These are phyloP conservation scores for Nanorana parkeri DNA, from an alignment of 2,113 vertebrate species.

Conservation along the genomic window DNA sequence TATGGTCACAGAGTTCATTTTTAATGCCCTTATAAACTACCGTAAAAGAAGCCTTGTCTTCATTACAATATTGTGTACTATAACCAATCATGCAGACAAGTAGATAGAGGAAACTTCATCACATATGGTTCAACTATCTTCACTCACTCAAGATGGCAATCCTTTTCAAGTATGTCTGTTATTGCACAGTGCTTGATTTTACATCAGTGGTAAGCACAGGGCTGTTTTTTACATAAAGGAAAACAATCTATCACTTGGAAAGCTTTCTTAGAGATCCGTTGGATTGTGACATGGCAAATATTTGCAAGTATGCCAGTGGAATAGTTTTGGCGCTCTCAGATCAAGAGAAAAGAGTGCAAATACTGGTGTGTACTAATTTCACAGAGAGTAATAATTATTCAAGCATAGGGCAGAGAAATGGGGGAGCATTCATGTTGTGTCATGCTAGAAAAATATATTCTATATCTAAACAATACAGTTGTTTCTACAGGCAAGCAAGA, in stretches of 20 bases:
- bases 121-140: too few species aligned
- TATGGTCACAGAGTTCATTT: too few species aligned
- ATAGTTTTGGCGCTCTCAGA: not conserved
- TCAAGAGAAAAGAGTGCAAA: not conserved
- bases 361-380: not conserved
- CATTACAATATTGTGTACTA: too few species aligned
- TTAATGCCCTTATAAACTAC: too few species aligned
- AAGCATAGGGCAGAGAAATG: not conserved
- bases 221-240: conserved; percentile 1
- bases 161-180: not conserved
- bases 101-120: not conserved
- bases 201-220: not conserved
- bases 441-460: too few species aligned
- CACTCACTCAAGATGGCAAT: not conserved
- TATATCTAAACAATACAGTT: too few species aligned
- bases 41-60: too few species aligned
- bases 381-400: not conserved
- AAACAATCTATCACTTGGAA: conserved; percentile 5
- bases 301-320: not conserved
- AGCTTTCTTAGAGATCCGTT: not conserved
- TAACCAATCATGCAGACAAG: not conserved
- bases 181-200: not conserved
- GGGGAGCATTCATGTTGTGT: too few species aligned
- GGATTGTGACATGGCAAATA: not conserved
- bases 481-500: too few species aligned